Evolutionary conservation across 2,888 invertebrate genomes (phyloP).

Genomic region (Vandiemenella viatica): DNA sequence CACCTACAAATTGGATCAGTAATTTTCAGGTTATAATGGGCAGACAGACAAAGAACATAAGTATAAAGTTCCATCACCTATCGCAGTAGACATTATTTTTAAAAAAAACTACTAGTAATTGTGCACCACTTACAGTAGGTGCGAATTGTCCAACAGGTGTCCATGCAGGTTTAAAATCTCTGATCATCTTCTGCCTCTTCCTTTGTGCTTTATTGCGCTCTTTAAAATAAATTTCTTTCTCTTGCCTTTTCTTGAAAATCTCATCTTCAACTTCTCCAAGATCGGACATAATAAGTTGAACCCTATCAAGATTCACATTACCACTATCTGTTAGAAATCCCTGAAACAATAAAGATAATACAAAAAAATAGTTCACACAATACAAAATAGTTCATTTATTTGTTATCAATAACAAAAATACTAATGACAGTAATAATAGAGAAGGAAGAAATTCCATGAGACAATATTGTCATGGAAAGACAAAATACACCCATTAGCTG

Average conservation of each 20-base stretch:
- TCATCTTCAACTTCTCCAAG: conserved; percentile 90
- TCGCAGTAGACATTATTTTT: background rate
- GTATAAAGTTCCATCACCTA: background rate
- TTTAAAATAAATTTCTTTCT: conserved; percentile 68
- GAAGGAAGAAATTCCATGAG: no score
- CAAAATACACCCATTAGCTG: no score
- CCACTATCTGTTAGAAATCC: conserved; percentile 93
- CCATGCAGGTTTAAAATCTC: conserved; percentile 45
- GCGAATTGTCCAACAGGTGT: conserved; percentile 63
- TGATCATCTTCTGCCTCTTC: conserved; percentile 28
- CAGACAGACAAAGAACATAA: background rate
- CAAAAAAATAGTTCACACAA: no score
- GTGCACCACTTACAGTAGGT: conserved; percentile 47
- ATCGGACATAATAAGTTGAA: conserved; percentile 88
- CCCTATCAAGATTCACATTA: conserved; percentile 79
- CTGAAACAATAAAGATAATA: no score
- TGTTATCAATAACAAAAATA: no score
- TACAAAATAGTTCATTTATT: no score
- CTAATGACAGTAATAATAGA: no score
- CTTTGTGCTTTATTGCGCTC: conserved; percentile 60
- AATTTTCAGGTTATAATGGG: no score
- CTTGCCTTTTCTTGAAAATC: conserved; percentile 86
- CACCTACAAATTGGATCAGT: no score
- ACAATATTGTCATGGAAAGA: no score
- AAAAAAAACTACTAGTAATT: background rate